Evolutionary conservation across 2,113 vertebrate genomes (phyloP), one percentile per base, ranked within the genome.

Genomic region (Chaetodon trifascialis): DNA sequence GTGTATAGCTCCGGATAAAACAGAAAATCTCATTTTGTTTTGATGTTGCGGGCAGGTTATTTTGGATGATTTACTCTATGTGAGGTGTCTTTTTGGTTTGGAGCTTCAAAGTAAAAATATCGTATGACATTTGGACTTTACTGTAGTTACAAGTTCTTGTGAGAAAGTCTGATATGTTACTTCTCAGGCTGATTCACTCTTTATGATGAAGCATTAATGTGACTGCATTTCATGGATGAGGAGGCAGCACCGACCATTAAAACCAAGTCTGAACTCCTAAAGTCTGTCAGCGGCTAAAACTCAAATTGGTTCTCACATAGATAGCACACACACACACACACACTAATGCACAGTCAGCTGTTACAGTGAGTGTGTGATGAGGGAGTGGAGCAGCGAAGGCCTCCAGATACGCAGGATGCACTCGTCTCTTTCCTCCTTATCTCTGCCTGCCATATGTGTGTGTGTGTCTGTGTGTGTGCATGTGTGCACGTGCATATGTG

Each of bases 301-400:
- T 63, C 16, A 11, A 2, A 4, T 0, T 21, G 14, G 55, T 44
- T 47, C 65, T 55, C 51, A 30, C 51, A 59, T 15, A 42, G 44
- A 72, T 19, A 58, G 23, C 56, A 23, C 72, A 63, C 30, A 51
- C 58, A 63, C 46, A 65, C 49, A 65, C 42, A 40, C 42, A 69
- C 34, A 65, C 58, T 30, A 52, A 1, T 17, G 40, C 59, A 38
- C 9, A 70, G 34, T 84, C 88, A 89, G 88, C 88, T 89, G 87
- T 70, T 79, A 34, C 5, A 25, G 80, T 16, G 63, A 30, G 68
- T 44, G 82, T 80, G 68, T 71, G 49, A 30, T 17, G 67, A 86
- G 77, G 86, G 88, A 85, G 89, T 84, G 90, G 79, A 87, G 82
- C 14, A 42, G 76, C 55, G 3, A 55, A 79, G 51, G 73, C 83